Evolutionary conservation across 2,113 vertebrate genomes (phyloP).

Genomic region (Thomomys bottae): DNA sequence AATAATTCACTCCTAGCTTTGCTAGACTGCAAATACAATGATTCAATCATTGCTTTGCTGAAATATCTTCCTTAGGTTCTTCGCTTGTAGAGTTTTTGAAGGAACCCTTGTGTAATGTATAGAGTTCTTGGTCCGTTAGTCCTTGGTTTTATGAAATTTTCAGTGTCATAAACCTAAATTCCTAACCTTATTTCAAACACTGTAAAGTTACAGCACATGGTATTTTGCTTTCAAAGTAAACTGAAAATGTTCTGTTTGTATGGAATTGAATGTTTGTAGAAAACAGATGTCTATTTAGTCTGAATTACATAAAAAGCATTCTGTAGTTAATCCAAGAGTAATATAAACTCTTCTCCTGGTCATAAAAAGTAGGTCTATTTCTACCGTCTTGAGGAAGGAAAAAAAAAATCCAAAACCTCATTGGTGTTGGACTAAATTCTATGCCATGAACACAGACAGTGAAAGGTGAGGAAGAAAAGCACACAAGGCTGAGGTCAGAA

Average conservation of each 20-base stretch:
- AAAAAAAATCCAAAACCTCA: conserved; percentile 52
- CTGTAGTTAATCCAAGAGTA: conserved; percentile 68
- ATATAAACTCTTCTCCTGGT: conserved; percentile 73
- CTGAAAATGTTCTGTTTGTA: conserved; percentile 70
- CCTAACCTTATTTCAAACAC: conserved; percentile 79
- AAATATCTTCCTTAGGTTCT: conserved; percentile 62
- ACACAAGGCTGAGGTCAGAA: background rate
- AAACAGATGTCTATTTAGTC: conserved; percentile 83
- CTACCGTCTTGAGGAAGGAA: conserved; percentile 66
- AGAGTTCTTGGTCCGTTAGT: conserved; percentile 57
- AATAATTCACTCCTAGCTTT: conserved; percentile 62
- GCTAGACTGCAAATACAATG: conserved; percentile 58
- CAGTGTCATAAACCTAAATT: conserved; percentile 82
- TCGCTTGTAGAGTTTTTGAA: conserved; percentile 66
- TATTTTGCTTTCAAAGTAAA: conserved; percentile 83
- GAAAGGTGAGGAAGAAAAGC: background rate
- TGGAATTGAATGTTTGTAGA: conserved; percentile 71
- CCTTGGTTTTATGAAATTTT: conserved; percentile 78
- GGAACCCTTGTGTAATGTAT: background rate
- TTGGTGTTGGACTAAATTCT: conserved; percentile 39
- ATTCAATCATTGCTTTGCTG: conserved; percentile 27
- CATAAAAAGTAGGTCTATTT: conserved; percentile 72
- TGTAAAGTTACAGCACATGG: conserved; percentile 75
- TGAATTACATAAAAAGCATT: conserved; percentile 80
- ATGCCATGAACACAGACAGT: background rate